Conservation (phyloP, 2,113 vertebrate species). For the Ploceus nigricollis region DNA sequence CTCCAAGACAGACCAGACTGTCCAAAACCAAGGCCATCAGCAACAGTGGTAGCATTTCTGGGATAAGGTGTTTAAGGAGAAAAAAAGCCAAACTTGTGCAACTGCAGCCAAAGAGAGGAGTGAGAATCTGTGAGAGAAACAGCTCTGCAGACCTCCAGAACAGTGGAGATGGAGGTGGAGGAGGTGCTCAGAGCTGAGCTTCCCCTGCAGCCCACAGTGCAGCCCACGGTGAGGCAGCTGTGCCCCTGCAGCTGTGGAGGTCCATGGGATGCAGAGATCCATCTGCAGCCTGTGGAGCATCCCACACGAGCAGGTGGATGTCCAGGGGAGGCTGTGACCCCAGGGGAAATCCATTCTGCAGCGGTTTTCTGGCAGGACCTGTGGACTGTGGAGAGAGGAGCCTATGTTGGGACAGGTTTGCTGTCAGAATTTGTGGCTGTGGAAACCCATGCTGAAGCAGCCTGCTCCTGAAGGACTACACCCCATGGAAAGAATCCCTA, state of each 20-base stretch:
- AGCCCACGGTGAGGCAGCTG: neutral
- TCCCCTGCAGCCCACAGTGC: neutral
- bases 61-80: neutral
- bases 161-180: neutral
- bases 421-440: neutral
- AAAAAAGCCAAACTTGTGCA: neutral
- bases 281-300: neutral
- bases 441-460: neutral
- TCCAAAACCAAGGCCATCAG: neutral
- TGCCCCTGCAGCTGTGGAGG: neutral
- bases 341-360: neutral
- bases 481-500: neutral
- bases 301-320: fast-evolving
- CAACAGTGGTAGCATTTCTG: no score
- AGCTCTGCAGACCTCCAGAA: neutral
- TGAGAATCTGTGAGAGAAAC: neutral
- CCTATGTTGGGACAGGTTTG: neutral
- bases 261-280: neutral
- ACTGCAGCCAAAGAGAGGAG: neutral
- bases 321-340: neutral
- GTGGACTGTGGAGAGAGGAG: neutral
- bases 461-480: neutral
- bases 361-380: neutral
- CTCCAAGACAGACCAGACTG: neutral
- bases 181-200: neutral